Evolutionary conservation across 2,888 invertebrate species (phyloP), one percentile per base, ranked within the genome.

Genomic region (Escarpia spicata): DNA sequence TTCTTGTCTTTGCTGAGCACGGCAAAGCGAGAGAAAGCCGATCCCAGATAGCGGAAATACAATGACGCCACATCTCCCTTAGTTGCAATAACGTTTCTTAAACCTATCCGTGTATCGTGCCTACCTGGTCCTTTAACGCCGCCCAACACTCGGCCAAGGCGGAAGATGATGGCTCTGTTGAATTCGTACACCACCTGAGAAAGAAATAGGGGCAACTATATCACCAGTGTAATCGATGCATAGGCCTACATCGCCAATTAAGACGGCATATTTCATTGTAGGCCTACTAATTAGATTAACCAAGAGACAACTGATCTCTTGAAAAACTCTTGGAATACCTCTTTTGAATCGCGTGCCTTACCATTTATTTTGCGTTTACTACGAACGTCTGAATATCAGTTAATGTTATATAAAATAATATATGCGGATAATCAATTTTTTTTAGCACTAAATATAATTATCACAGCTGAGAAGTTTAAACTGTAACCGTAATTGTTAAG

Each of bases 121-220:
- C 92, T 92, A 95, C 96, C 45, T 94, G 96, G 92, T 95, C 96
- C 94, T 94, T 94, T 52, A 94, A 95, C 94, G 92, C 94, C 92
- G 58, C 92, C 93, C 10, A 94, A 92, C 10, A 95, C 94, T 89
- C 95, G 93, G 9, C 96, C 96, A 8, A 96, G 94, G 10, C 96
- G 95, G 94, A 96, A 96, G 45, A 96, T 94, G 60, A 96, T 96
- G 94, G 96, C 95, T 93, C 96, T 92, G 92, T 96, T 95, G 94
- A 96, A 96, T 93, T 96, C 96, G 93, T 95, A 95, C 9, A 96
- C 96, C 91, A 94, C 94, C 93, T 94, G 92, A 31, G 37, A 92
- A 52, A 75, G 19, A n/a, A 75, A 75, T 4, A 15, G 75, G 26
- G 4, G 26, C 75, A 75, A 4, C 3, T 75, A 6, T 26, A 75